phyloP scores from a whole-genome alignment of 2,888 invertebrate species.

The Nemotelus pantherinus region DNA sequence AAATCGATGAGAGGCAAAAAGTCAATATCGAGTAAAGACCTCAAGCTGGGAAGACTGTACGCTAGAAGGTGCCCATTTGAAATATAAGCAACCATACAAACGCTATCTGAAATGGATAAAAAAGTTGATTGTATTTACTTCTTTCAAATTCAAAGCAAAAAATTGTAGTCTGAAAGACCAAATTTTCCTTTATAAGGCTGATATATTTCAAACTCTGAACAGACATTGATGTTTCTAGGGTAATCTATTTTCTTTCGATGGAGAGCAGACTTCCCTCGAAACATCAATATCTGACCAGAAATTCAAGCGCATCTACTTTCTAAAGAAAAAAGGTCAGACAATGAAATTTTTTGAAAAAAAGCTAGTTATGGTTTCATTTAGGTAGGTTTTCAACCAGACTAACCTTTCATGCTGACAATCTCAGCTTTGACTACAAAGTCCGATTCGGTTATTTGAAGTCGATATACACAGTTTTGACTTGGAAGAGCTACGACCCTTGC shows the following conservation, averaged over 20 bases:
- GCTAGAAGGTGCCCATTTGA: constrained; percentile 94
- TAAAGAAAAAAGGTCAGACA: too few species aligned
- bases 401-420: constrained; percentile 90
- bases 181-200: too few species aligned
- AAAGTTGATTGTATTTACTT: too few species aligned
- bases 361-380: neutral
- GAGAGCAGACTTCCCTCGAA: too few species aligned
- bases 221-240: too few species aligned
- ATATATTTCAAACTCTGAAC: too few species aligned
- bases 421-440: constrained; percentile 95
- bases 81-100: constrained; percentile 92
- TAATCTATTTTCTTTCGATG: too few species aligned
- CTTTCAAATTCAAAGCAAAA: too few species aligned
- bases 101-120: constrained; percentile 78
- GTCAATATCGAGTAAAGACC: constrained; percentile 90
- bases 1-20: constrained; percentile 94
- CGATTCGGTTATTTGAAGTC: constrained; percentile 90
- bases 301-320: too few species aligned
- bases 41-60: constrained; percentile 94
- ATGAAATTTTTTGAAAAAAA: neutral
- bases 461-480: constrained; percentile 93
- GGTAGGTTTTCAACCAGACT: neutral
- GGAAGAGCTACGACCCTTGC: constrained; percentile 93
- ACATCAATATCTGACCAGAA: too few species aligned
- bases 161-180: too few species aligned